Evolutionary conservation across 2,113 vertebrate genomes (phyloP), one percentile per base, ranked within the genome.

Genomic region (Chaenogobius annularis): DNA sequence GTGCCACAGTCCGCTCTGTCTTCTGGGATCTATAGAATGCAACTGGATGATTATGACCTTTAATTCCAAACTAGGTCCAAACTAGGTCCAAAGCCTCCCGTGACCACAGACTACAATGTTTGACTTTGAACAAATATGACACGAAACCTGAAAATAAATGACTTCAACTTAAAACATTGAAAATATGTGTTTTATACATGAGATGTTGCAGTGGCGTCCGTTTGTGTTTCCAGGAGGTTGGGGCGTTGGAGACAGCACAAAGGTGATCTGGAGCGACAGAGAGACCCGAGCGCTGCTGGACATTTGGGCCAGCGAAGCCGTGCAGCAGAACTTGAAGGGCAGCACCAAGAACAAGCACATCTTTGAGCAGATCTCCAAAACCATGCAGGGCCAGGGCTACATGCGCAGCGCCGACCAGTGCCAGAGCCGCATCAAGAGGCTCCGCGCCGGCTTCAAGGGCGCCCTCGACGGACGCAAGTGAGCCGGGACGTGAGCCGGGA

Each of bases 371-470:
- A 88, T 92, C 59, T 88, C 92, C 11, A 80, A 87, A 70, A 77
- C 82, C 48, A 85, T 93, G 88, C 56, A 71, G 26, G 82, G 63
- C 66, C 86, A 89, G 66, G 91, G 92, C 35, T 92, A 84, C 86
- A 52, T 73, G 70, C 88, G 92, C 54, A 90, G 86, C 0, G 83
- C 90, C 0, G 88, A 90, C 35, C 92, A 93, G 75, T 93, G 92
- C 70, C 91, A 92, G 87, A 90, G 82, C 79, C 82, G 92, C 65
- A 88, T 93, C n/a, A 93, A 92, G 78, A 89, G 91, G 76, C 90
- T 93, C 56, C 89, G 85, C 69, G 85, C 87, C 48, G 91, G 84
- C 54, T 93, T 92, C 78, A 74, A 89, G 47, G 89, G 91, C 43
- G 91, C 90, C 68, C 69, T 88, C 0, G 88, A 91, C 4, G 89